Evolutionary conservation across 1,140 invertebrate species (phyloP), one percentile per base, ranked within the genome.

Genomic region (Octopus bimaculoides): DNA sequence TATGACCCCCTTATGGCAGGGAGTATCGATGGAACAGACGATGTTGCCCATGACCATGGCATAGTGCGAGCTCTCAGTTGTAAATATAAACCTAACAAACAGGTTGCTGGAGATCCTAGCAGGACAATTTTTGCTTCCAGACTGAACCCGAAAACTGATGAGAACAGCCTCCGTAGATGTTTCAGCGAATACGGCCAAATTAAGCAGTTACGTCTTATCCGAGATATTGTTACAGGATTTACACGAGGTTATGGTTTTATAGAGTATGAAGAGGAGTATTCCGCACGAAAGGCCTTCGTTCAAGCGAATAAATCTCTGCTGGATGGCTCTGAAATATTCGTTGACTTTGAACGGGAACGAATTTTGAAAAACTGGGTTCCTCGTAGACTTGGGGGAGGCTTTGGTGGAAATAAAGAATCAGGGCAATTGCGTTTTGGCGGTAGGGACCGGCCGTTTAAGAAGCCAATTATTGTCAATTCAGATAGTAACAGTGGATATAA

Each of bases 391-490:
- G 96, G 96, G 53, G 96, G 96, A 74, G 96, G 96, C 20, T 94
- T 96, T 87, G 95, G 95, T 12, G 96, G 96, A 1, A 93, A 92
- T 83, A 97, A 95, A 85, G 94, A 96, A 89, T 95, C 95, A 5
- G 96, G 96, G 1, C 96, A 97, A 85, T 89, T 97, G 20, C 90
- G 96, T 81, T 97, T 97, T 92, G 96, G 96, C 8, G 94, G 96
- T 52, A 92, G 92, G 85, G 93, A 94, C 77, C 91, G 95, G 85
- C 95, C 94, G 1, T 96, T 91, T 82, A 82, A 85, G 79, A 88
- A 85, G 80, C 88, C 88, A n/a, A 83, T 86, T 71, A 56, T 80
- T 74, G 75, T 83, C 9, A 75, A 81, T 52, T 10, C 66, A 20
- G 26, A 20, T 17, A 20, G 14, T 71, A 17, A 17, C 17, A 17